A percentile compares a stretch with the other conserved stretches of the same genome.
Conservation (phyloP, 1,140 invertebrate genomes). For the Pteromalus puparum region DNA sequence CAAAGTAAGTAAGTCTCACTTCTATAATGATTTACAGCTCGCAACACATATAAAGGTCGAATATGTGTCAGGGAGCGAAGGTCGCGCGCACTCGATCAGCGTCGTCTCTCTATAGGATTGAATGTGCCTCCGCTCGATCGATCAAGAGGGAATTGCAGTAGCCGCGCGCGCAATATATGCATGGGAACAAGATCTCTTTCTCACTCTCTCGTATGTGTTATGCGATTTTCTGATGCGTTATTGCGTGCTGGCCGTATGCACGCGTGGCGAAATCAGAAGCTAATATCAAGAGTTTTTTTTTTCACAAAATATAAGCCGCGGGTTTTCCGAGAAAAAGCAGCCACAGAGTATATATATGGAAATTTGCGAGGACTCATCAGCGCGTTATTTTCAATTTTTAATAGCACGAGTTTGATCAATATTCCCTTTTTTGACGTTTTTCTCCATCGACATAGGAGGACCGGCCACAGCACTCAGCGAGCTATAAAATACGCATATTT, state of each 20-base stretch:
- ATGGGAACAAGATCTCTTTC: too few relatives aligned
- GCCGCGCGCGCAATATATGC: neutral
- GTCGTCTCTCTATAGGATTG: neutral
- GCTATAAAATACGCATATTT: neutral
- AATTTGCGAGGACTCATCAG: neutral
- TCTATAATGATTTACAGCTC: constrained; percentile 28
- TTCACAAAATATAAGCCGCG: too few relatives aligned
- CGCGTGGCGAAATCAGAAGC: too few relatives aligned
- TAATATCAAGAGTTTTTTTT: too few relatives aligned
- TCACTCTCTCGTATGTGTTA: too few relatives aligned
- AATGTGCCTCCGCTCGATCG: constrained; percentile 2
- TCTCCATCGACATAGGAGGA: too few relatives aligned
- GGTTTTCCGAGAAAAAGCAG: too few relatives aligned
- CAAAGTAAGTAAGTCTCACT: neutral
- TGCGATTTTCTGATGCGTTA: too few relatives aligned
- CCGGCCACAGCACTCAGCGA: too few relatives aligned
- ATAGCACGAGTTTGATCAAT: neutral
- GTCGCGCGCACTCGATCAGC: neutral
- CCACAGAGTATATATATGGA: too few relatives aligned
- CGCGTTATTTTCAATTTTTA: neutral
- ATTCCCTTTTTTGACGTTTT: neutral
- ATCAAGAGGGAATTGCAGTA: constrained; percentile 11
- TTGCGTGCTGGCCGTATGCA: too few relatives aligned
- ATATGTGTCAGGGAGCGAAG: neutral
- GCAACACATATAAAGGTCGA: neutral